phyloP scores from a whole-genome alignment of 1,140 invertebrate genomes.

The Bombus superbus region DNA sequence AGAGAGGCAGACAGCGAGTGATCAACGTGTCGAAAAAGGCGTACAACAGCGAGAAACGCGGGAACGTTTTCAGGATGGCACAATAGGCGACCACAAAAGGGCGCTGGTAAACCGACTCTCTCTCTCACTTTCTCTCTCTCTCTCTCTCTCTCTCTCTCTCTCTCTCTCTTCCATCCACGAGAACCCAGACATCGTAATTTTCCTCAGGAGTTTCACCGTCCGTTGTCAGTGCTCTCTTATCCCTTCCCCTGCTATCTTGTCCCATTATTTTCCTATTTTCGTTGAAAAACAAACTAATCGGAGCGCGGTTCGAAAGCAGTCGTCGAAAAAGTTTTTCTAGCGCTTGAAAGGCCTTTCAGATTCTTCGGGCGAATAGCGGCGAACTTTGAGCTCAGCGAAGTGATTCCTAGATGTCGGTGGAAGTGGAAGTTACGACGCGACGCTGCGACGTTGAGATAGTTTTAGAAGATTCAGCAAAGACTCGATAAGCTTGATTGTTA shows the following conservation, averaged over 20 bases:
- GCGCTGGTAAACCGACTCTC: slow-evolving; percentile 31
- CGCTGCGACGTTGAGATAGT: not conserved
- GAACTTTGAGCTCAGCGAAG: not conserved
- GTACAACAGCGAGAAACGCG: not conserved
- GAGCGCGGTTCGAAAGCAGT: not conserved
- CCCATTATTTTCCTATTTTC: not conserved
- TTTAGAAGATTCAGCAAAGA: not conserved
- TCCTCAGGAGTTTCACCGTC: slow-evolving; percentile 22
- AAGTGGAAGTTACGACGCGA: not conserved
- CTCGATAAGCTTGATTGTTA: not conserved
- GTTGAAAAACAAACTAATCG: slow-evolving; percentile 44
- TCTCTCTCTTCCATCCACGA: not conserved
- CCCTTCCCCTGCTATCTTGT: not conserved
- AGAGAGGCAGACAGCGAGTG: slow-evolving; percentile 37
- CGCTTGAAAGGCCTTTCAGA: not conserved
- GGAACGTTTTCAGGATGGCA: slow-evolving; percentile 49
- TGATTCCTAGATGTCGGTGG: not conserved
- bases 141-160: not conserved
- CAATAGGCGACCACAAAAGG: slow-evolving; percentile 62
- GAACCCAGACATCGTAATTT: slow-evolving; percentile 59
- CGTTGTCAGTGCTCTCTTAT: not conserved
- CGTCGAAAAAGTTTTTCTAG: slow-evolving; percentile 12
- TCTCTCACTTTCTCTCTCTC: not conserved
- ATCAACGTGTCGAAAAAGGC: slow-evolving; percentile 51
- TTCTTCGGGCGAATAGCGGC: not conserved